Evolutionary conservation across 2,113 vertebrate genomes (phyloP).

Genomic region (Agapornis roseicollis): DNA sequence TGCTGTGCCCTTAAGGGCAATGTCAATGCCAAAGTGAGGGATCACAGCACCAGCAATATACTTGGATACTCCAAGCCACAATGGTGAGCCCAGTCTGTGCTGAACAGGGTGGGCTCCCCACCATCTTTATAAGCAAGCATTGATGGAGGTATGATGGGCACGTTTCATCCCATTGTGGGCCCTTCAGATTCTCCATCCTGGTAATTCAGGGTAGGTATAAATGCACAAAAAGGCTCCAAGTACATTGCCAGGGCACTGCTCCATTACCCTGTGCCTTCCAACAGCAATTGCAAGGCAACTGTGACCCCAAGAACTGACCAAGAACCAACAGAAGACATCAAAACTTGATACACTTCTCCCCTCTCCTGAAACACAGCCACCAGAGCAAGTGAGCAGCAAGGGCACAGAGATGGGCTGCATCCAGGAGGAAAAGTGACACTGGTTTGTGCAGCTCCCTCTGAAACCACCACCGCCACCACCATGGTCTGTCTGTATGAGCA

Average conservation of each 20-base stretch:
- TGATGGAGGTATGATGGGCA: fast-evolving
- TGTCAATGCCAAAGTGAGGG: fast-evolving
- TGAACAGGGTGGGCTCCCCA: not conserved
- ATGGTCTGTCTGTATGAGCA: fast-evolving
- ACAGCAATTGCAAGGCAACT: not conserved
- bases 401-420: not conserved
- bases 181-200: not conserved
- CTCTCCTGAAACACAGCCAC: not conserved
- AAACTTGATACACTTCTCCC: not conserved
- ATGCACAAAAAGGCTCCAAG: not conserved
- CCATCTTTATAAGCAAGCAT: no score
- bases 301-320: not conserved
- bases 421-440: not conserved
- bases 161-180: fast-evolving
- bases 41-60: not conserved
- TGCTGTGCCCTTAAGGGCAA: not conserved
- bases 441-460: not conserved
- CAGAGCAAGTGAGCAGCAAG: not conserved
- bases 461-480: not conserved
- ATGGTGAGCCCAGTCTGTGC: not conserved
- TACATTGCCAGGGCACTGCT: fast-evolving
- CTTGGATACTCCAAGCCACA: not conserved
- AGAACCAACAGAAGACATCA: not conserved
- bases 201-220: not conserved
- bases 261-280: not conserved